Evolutionary conservation across 2,888 invertebrate genomes (phyloP).

Genomic region (Dorcus parallelipipedus): DNA sequence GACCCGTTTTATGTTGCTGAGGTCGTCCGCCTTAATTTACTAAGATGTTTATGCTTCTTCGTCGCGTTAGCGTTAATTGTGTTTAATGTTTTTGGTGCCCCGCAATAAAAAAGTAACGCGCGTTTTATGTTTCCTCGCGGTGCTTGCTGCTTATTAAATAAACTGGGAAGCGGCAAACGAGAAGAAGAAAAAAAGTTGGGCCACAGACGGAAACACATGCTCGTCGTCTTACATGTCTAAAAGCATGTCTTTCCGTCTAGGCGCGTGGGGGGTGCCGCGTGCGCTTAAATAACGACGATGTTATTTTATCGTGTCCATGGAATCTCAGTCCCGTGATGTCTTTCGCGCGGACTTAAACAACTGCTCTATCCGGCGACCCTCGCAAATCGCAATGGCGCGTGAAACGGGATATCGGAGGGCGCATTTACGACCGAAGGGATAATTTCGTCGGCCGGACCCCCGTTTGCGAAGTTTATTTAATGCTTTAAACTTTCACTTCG

Average conservation of each 20-base stretch:
- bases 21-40: no score
- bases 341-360: conserved; percentile 5
- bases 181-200: not conserved
- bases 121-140: no score
- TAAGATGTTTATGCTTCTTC: no score
- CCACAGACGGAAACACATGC: not conserved
- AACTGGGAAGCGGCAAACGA: not conserved
- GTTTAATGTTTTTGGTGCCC: no score
- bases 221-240: not conserved
- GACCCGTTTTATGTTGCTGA: no score
- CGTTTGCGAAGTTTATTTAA: no score
- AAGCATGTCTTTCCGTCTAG: not conserved
- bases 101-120: no score
- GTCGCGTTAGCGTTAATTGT: no score
- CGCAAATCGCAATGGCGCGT: conserved; percentile 24
- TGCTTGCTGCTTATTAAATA: no score
- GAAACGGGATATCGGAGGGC: conserved; percentile 23
- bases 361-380: conserved; percentile 17
- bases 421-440: conserved; percentile 21
- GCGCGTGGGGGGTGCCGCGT: no score
- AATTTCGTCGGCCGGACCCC: conserved; percentile 2
- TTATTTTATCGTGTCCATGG: no score
- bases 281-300: not conserved
- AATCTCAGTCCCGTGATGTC: not conserved
- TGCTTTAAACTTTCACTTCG: no score